A percentile compares a stretch with the other conserved stretches of the same genome.
phyloP scores from a whole-genome alignment of 2,888 invertebrate genomes.

The Silvanus unidentatus region DNA sequence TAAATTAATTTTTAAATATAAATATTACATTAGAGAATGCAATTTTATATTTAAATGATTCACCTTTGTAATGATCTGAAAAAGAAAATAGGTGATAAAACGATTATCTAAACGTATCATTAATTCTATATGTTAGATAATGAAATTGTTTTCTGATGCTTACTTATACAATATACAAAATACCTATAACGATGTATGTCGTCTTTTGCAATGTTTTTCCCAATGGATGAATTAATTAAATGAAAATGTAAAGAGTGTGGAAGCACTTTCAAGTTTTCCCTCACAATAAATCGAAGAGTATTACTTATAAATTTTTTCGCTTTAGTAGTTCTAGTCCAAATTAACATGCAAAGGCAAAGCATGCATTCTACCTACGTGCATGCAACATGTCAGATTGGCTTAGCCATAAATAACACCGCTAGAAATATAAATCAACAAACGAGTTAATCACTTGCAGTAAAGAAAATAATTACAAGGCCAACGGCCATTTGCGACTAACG shows the following conservation, averaged over 20 bases:
- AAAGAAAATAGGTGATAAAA: slow-evolving; percentile 18
- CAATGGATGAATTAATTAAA: neutral
- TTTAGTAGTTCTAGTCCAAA: slow-evolving; percentile 40
- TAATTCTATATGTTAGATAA: too few species aligned
- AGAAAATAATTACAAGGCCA: slow-evolving; percentile 49
- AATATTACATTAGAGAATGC: too few species aligned
- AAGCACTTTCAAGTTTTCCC: slow-evolving; percentile 4
- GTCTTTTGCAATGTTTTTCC: slow-evolving; percentile 8
- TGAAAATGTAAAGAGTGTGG: slow-evolving; percentile 1
- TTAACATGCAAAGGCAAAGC: slow-evolving; percentile 46
- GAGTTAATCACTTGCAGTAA: slow-evolving; percentile 48
- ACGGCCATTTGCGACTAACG: slow-evolving; percentile 34
- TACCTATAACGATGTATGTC: too few species aligned
- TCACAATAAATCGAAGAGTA: slow-evolving; percentile 16
- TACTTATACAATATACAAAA: too few species aligned
- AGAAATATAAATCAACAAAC: slow-evolving; percentile 48
- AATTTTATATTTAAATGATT: slow-evolving; percentile 6
- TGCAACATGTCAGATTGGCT: slow-evolving; percentile 45
- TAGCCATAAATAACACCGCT: slow-evolving; percentile 42
- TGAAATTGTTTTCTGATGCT: too few species aligned
- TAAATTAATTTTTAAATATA: too few species aligned
- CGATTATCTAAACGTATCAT: slow-evolving; percentile 8
- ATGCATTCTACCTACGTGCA: slow-evolving; percentile 46
- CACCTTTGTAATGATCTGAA: slow-evolving; percentile 26
- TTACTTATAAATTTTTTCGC: slow-evolving; percentile 23